Evolutionary conservation across 2,113 vertebrate genomes (phyloP), one percentile per base, ranked within the genome.

Genomic region (Anser brachyrhynchus): DNA sequence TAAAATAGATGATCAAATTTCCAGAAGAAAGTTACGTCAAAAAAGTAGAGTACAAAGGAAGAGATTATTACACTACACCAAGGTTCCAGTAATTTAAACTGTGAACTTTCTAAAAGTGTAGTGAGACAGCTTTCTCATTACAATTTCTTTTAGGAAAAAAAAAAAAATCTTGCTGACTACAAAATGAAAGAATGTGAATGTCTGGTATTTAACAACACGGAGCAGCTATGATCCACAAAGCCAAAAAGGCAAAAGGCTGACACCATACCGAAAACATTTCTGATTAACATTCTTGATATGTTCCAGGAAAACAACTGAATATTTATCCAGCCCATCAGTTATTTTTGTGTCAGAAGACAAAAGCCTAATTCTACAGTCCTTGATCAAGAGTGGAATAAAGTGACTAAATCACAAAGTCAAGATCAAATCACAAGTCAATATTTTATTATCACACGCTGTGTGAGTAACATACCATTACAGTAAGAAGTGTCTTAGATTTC

Each of bases 141-240:
- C 22, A 85, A 33, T 3, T 69, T 1, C 19, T 19, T 93, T 91
- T 83, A 58, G 33, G 33, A 85, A 76, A 93, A 71, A 55, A 96
- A 72, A 83, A 76, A 85, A 76, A 92, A 73, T 96, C 54, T 88
- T 93, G 15, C 39, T 88, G 79, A 70, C 51, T 90, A 49, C 11
- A 44, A 77, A 95, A 72, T 70, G 54, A 97, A 93, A 79, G 71
- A 85, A 75, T 37, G 23, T 73, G 35, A 90, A 87, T 21, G 51
- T 66, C 81, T 95, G 67, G 82, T 95, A 77, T 83, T 85, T 92
- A 92, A 73, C 59, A 86, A 64, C 58, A 90, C 90, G 55, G 21
- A 94, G 85, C 33, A 86, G 18, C 29, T 85, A 57, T 5, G 23
- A 73, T 66, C 74, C 49, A 44, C 52, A 81, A 9, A 92, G 52